phyloP scores from a whole-genome alignment of 2,888 invertebrate species.

The Pyrgus malvae region DNA sequence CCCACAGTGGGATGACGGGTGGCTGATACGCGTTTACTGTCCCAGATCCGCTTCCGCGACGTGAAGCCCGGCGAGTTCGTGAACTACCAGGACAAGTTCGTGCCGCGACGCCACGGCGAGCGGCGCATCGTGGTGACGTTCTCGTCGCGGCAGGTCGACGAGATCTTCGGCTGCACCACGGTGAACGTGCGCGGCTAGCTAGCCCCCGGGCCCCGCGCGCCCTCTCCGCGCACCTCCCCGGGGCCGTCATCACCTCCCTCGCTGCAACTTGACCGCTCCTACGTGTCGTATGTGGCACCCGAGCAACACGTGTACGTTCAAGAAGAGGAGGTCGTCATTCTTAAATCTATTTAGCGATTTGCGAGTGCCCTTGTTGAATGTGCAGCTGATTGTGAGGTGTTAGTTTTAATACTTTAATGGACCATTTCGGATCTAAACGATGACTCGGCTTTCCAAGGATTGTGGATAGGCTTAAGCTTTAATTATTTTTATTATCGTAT shows the following conservation, averaged over 20 bases:
- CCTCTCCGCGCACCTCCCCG: constrained; percentile 61
- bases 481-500: constrained; percentile 14
- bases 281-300: constrained; percentile 59
- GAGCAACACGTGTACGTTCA: constrained; percentile 66
- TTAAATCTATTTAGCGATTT: constrained; percentile 54
- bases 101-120: constrained; percentile 82
- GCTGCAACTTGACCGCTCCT: constrained; percentile 64
- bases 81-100: constrained; percentile 82
- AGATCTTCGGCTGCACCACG: constrained; percentile 82
- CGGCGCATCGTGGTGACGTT: constrained; percentile 85
- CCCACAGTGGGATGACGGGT: no score
- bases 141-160: constrained; percentile 84
- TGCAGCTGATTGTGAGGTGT: constrained; percentile 35
- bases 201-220: constrained; percentile 68
- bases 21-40: neutral
- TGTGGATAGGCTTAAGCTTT: constrained; percentile 15
- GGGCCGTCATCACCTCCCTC: constrained; percentile 60
- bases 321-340: constrained; percentile 68
- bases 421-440: constrained; percentile 42
- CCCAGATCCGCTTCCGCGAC: constrained; percentile 79
- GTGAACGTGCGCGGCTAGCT: constrained; percentile 80
- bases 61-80: constrained; percentile 84
- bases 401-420: constrained; percentile 28
- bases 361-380: constrained; percentile 39
- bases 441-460: constrained; percentile 62